A percentile compares a stretch with the other conserved stretches of the same genome.
Conservation (phyloP, 2,888 invertebrate species). For the Vesta saturnalis region DNA sequence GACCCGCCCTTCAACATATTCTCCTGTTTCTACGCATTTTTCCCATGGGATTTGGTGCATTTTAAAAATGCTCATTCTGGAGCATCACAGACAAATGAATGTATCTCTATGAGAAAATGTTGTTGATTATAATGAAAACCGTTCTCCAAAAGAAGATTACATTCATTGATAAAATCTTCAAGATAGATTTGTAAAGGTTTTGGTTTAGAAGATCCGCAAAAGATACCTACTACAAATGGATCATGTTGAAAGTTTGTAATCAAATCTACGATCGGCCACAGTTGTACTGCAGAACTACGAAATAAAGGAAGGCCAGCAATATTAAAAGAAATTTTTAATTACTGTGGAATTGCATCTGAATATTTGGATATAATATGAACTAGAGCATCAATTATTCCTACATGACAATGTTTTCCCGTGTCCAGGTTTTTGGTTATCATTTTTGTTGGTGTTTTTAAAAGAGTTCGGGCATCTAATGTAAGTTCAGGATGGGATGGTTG, state of each 20-base stretch:
- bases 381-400: conserved; percentile 13
- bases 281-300: not conserved
- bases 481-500: conserved; percentile 33
- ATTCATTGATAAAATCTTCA: conserved; percentile 37
- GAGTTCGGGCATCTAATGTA: conserved; percentile 33
- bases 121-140: conserved; percentile 16
- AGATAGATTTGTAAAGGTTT: conserved; percentile 33
- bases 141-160: conserved; percentile 16
- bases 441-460: conserved; percentile 26
- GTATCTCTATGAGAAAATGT: conserved; percentile 12
- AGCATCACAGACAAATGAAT: conserved; percentile 14
- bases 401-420: conserved; percentile 22
- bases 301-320: conserved; percentile 17
- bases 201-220: conserved; percentile 40
- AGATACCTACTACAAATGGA: conserved; percentile 36
- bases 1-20: conserved; percentile 20
- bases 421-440: conserved; percentile 12
- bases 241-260: conserved; percentile 3
- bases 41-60: conserved; percentile 22
- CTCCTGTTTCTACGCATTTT: conserved; percentile 10
- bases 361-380: not conserved
- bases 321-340: conserved; percentile 6
- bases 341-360: not conserved
- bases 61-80: conserved; percentile 25
- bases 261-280: conserved; percentile 17